Percentiles rank a stretch among this genome's conserved stretches.
phyloP scores from a whole-genome alignment of 2,797 vertebrate genomes.

The Takifugu ocellatus region DNA sequence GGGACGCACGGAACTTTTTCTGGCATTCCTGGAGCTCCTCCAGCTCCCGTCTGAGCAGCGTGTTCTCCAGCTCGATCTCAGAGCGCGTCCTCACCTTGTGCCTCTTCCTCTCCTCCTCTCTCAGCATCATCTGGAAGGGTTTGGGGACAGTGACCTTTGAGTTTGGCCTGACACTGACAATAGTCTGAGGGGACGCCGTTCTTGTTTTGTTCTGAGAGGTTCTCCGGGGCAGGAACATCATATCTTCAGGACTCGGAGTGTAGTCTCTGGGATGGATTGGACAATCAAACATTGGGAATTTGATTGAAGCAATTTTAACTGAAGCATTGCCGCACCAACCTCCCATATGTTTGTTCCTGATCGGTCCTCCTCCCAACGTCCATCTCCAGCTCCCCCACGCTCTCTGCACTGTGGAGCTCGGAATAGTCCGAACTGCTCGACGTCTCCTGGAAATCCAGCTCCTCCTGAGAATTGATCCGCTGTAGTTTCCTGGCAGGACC shows the following conservation, averaged over 20 bases:
- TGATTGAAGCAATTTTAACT: not conserved
- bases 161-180: conserved; percentile 20
- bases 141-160: conserved; percentile 81
- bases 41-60: conserved; percentile 74
- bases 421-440: conserved; percentile 61
- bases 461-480: conserved; percentile 65
- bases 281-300: not conserved
- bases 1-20: conserved; percentile 85
- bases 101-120: conserved; percentile 83
- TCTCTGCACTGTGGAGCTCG: conserved; percentile 38
- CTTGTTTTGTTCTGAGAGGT: not conserved
- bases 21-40: conserved; percentile 84
- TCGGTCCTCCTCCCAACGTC: not conserved
- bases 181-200: not conserved
- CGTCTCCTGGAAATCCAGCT: conserved; percentile 61
- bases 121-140: conserved; percentile 89
- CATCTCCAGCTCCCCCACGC: conserved; percentile 28
- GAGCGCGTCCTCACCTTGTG: conserved; percentile 77
- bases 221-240: conserved; percentile 15
- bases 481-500: conserved; percentile 46
- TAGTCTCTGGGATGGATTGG: conserved; percentile 23
- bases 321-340: conserved; percentile 30
- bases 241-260: conserved; percentile 24
- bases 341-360: conserved; percentile 20
- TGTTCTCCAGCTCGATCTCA: conserved; percentile 75